phyloP scores from a whole-genome alignment of 2,797 vertebrate genomes.

The Karalla daura region DNA sequence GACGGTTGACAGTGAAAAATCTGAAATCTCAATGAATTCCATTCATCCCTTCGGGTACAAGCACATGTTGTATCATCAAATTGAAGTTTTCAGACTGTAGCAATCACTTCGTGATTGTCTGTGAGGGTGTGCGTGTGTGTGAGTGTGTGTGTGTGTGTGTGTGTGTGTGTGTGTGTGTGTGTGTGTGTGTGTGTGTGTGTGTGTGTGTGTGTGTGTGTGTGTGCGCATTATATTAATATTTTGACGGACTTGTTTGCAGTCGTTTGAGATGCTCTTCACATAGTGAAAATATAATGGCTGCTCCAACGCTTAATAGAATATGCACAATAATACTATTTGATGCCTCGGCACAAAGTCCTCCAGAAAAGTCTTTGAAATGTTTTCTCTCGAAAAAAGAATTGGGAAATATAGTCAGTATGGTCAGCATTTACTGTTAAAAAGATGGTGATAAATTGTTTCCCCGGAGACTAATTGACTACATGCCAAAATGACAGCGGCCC shows the following conservation, averaged over 20 bases:
- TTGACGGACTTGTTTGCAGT: too few species aligned
- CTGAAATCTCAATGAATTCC: too few species aligned
- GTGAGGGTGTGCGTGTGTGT: too few species aligned
- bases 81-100: too few species aligned
- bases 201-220: too few species aligned
- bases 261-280: too few species aligned
- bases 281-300: neutral
- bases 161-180: too few species aligned
- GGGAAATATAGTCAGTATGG: conserved; percentile 26
- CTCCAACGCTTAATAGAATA: neutral
- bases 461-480: conserved; percentile 38
- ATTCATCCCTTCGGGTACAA: neutral
- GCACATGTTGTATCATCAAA: too few species aligned
- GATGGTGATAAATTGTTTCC: conserved; percentile 45
- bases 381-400: conserved; percentile 24
- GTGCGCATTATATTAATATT: too few species aligned
- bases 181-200: too few species aligned
- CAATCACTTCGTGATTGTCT: too few species aligned
- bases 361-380: neutral
- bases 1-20: neutral
- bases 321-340: neutral
- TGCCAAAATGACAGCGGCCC: conserved; percentile 45
- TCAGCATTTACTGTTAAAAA: conserved; percentile 30
- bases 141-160: too few species aligned
- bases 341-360: conserved; percentile 3